Percentiles rank a stretch among this genome's conserved stretches.
These are phyloP conservation scores for Tetramorium bicarinatum DNA, from an alignment of 2,888 invertebrate species.

Conservation along the genomic window DNA sequence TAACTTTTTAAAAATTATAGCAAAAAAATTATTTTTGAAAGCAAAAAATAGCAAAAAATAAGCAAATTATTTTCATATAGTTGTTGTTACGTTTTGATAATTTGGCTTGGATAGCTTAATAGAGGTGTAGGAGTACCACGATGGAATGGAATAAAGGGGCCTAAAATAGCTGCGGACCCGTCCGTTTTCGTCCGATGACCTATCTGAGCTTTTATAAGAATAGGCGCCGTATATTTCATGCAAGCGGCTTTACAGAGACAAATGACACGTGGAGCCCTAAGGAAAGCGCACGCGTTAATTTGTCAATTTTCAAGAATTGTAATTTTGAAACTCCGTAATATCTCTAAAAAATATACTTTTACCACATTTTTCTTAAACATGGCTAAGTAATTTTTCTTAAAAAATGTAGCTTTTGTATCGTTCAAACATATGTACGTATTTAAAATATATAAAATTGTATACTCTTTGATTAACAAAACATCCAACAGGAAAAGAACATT, in stretches of 20 bases:
- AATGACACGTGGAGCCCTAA: slow-evolving; percentile 41
- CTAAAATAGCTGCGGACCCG: slow-evolving; percentile 72
- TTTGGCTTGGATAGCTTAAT: too few species aligned
- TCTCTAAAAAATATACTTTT: not conserved
- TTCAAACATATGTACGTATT: not conserved
- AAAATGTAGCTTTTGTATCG: not conserved
- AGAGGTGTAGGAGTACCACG: slow-evolving; percentile 57
- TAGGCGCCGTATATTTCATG: slow-evolving; percentile 36
- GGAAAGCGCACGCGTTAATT: slow-evolving; percentile 3
- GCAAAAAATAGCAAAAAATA: too few species aligned
- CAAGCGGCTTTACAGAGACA: slow-evolving; percentile 24
- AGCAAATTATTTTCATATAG: too few species aligned
- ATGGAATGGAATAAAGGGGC: slow-evolving; percentile 72
- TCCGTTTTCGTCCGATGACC: slow-evolving; percentile 76
- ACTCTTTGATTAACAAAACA: not conserved
- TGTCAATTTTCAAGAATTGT: not conserved
- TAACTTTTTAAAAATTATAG: too few species aligned
- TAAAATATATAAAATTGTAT: not conserved
- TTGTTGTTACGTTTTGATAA: too few species aligned
- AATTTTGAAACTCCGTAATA: not conserved
- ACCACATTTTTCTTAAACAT: not conserved
- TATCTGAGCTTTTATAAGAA: slow-evolving; percentile 65
- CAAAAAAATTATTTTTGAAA: too few species aligned
- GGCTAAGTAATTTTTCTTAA: not conserved
- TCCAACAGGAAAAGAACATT: not conserved